These are phyloP conservation scores for Tetanocera ferruginea DNA, from an alignment of 2,888 invertebrate species.

Conservation along the genomic window DNA sequence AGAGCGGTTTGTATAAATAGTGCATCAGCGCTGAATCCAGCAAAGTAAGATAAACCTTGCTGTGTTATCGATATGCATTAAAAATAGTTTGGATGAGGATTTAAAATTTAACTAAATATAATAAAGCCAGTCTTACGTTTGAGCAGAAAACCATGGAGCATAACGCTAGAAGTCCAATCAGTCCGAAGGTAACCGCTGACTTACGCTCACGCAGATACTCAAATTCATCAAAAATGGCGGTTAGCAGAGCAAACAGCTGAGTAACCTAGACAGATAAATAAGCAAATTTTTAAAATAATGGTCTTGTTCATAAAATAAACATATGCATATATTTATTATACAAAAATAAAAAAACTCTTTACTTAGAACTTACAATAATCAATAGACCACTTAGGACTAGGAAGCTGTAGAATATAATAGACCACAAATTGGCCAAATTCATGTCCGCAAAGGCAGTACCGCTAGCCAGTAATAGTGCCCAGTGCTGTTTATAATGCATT, in stretches of 20 bases:
- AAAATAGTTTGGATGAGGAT: not conserved
- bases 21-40: constrained; percentile 50
- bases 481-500: not conserved
- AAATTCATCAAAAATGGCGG: constrained; percentile 65
- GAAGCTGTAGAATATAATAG: constrained; percentile 81
- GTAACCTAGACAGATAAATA: constrained; percentile 52
- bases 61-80: constrained; percentile 44
- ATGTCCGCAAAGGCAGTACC: constrained; percentile 46
- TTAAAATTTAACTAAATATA: not conserved
- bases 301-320: too few species aligned
- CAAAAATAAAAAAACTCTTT: not conserved
- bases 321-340: not conserved
- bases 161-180: constrained; percentile 50
- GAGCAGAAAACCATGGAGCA: constrained; percentile 59
- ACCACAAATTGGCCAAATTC: constrained; percentile 78
- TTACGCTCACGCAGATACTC: constrained; percentile 56
- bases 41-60: constrained; percentile 57
- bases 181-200: constrained; percentile 50
- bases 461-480: constrained; percentile 40
- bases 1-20: constrained; percentile 56
- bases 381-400: constrained; percentile 78
- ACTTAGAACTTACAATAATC: constrained; percentile 77
- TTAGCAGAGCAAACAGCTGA: constrained; percentile 59
- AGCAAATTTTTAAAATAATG: too few species aligned
- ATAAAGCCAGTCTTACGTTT: constrained; percentile 54